These are phyloP conservation scores for Turritopsis dohrnii DNA, from an alignment of 30 jellyfish, hydroid and myxozoan genomes.

Conservation along the genomic window DNA sequence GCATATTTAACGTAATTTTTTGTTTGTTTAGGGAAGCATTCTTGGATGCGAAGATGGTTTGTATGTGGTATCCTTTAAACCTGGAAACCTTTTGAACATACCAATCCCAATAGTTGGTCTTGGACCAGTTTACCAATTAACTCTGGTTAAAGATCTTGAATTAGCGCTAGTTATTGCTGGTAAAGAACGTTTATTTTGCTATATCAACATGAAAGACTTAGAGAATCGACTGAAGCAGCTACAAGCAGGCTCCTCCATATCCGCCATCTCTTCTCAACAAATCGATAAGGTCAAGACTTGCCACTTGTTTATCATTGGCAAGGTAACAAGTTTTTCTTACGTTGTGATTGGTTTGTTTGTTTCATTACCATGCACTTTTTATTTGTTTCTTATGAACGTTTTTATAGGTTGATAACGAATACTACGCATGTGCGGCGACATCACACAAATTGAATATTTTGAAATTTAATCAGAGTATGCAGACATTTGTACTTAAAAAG, in stretches of 20 bases:
- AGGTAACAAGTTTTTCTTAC: slow-evolving; percentile 34
- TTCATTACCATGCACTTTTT: background rate
- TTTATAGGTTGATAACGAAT: slow-evolving; percentile 64
- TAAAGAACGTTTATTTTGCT: slow-evolving; percentile 63
- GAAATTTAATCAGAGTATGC: slow-evolving; percentile 33
- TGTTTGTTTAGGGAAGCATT: slow-evolving; percentile 51
- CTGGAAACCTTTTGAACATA: slow-evolving; percentile 41
- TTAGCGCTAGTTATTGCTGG: slow-evolving; percentile 63
- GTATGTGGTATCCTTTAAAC: slow-evolving; percentile 39
- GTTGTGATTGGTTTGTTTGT: background rate
- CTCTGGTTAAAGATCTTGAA: slow-evolving; percentile 49
- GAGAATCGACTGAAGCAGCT: slow-evolving; percentile 70
- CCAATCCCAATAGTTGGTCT: slow-evolving; percentile 78
- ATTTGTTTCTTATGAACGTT: background rate
- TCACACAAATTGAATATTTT: slow-evolving; percentile 48
- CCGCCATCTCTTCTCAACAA: slow-evolving; percentile 30
- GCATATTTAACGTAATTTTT: background rate
- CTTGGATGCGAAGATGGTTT: slow-evolving; percentile 91
- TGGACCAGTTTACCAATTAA: slow-evolving; percentile 69
- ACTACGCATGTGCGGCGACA: slow-evolving; percentile 81
- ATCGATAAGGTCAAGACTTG: slow-evolving; percentile 75
- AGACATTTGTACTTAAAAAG: slow-evolving; percentile 63
- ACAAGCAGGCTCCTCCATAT: slow-evolving; percentile 26
- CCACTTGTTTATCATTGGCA: slow-evolving; percentile 76
- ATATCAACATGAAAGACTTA: slow-evolving; percentile 61